Evolutionary conservation across 1,140 invertebrate genomes (phyloP), one percentile per base, ranked within the genome.

Genomic region (Cydia splendana): DNA sequence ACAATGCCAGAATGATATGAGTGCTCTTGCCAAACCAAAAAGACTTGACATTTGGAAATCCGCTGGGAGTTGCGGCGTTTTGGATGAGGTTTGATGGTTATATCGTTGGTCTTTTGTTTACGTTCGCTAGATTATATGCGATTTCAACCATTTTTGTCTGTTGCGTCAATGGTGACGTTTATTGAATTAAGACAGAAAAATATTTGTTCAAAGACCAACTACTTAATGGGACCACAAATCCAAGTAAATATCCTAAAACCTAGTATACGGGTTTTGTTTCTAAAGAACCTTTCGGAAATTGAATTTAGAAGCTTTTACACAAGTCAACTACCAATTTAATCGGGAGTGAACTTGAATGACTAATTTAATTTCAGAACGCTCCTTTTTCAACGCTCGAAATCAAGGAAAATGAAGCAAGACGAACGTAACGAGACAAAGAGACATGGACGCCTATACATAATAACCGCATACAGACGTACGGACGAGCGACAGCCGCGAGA

Each of bases 1-100:
- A 92, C 91, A 92, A 92, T 92, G 80, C 89, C 84, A 82, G 83
- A 86, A 90, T 90, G 87, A 91, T 92, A 90, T 91, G 89, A 90
- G 86, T 81, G 81, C 86, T 82, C 84, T 83, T 85, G 82, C 86
- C 84, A 69, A 75, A 75, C 51, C 74, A 75, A 75, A 75, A 75
- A 67, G 67, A 42, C 34, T 62, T 62, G 57, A 62, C 57, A 62
- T 62, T 62, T 62, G 57, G 20, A 62, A 62, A 62, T 62, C 57
- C 20, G 18, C 20, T 24, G 57, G 20, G 57, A 62, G 18, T 62
- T 62, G 57, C 0, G 57, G 57, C 57, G 20, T 62, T 62, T 62
- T 24, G 20, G 57, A 62, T 24, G 7, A 62, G 57, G n/a, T 62
- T 62, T 62, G 18, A 24, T 62, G 57, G 57, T 62, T 62, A 24